A percentile compares a stretch with the other conserved stretches of the same genome.
phyloP scores from a whole-genome alignment of 1,140 invertebrate species.

The Lineus longissimus region DNA sequence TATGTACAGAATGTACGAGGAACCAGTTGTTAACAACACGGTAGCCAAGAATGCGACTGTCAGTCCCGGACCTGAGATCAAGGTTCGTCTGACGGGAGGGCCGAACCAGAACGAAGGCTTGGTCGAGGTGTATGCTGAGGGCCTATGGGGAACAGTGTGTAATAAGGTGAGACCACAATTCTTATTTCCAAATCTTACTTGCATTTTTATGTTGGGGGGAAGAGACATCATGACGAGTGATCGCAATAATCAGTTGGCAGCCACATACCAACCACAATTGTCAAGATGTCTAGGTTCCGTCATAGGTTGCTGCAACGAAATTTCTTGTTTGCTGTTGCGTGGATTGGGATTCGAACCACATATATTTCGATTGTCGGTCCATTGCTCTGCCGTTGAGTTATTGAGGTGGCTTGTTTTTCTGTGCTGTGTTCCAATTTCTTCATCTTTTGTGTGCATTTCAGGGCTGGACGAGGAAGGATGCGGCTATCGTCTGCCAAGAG shows the following conservation, averaged over 20 bases:
- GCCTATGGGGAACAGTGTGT: constrained; percentile 93
- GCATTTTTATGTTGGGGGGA: too few relatives aligned
- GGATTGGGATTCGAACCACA: too few relatives aligned
- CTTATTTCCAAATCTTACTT: not conserved
- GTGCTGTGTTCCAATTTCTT: not conserved
- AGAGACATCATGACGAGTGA: too few relatives aligned
- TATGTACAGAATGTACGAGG: constrained; percentile 13
- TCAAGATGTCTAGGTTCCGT: too few relatives aligned
- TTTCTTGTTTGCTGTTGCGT: too few relatives aligned
- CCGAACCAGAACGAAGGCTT: constrained; percentile 49
- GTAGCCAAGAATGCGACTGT: constrained; percentile 22
- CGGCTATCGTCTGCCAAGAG: constrained; percentile 91
- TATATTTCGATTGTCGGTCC: too few relatives aligned
- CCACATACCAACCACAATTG: too few relatives aligned
- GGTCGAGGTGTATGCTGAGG: constrained; percentile 68
- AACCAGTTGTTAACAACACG: not conserved
- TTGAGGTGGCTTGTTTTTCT: too few relatives aligned
- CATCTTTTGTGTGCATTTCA: constrained; percentile 54
- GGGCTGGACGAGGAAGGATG: constrained; percentile 88
- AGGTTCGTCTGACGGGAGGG: constrained; percentile 39
- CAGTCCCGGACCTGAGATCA: too few relatives aligned
- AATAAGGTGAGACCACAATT: constrained; percentile 63
- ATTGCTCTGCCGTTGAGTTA: too few relatives aligned
- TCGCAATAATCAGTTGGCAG: too few relatives aligned
- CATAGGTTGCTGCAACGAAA: too few relatives aligned